A percentile compares a stretch with the other conserved stretches of the same genome.
phyloP scores from a whole-genome alignment of 2,888 invertebrate species.

The Agrilus mali region DNA sequence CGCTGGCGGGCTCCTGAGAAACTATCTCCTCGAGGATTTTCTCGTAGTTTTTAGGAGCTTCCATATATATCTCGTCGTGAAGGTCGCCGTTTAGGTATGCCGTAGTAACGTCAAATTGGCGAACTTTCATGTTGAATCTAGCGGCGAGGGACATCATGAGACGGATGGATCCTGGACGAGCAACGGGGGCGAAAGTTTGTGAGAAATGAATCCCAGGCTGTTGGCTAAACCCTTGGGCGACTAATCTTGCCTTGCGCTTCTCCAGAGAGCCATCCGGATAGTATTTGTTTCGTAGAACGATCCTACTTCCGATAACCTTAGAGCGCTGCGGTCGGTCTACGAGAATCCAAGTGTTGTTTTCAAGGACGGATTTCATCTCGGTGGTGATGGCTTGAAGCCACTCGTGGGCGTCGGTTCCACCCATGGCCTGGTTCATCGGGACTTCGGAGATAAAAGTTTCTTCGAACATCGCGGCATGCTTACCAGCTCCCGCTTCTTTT shows the following conservation, averaged over 20 bases:
- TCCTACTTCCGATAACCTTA: conserved; percentile 11
- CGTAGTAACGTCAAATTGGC: conserved; percentile 13
- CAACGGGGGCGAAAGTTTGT: conserved; percentile 20
- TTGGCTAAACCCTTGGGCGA: conserved; percentile 19
- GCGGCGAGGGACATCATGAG: conserved; percentile 15
- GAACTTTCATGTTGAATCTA: conserved; percentile 9
- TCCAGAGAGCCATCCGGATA: conserved; percentile 13
- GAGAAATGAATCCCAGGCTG: conserved; percentile 16
- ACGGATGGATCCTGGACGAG: conserved; percentile 15
- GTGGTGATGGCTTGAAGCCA: conserved; percentile 13
- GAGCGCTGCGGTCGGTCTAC: conserved; percentile 12
- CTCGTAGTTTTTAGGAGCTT: conserved; percentile 4
- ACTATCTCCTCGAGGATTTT: background rate
- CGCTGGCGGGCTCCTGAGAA: no score
- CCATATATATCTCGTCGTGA: conserved; percentile 13
- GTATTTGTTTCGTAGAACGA: conserved; percentile 15
- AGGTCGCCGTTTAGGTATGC: conserved; percentile 14
- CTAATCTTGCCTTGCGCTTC: conserved; percentile 17
- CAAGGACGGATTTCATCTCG: conserved; percentile 11
- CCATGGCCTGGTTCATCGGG: conserved; percentile 5
- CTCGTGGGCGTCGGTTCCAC: conserved; percentile 7
- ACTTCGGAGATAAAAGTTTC: conserved; percentile 5
- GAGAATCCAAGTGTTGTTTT: conserved; percentile 16
- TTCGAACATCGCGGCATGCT: no score
- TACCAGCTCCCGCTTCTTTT: no score